These are phyloP conservation scores for Lordiphosa andalusiaca DNA, from an alignment of 2,888 invertebrate species.

Conservation along the genomic window DNA sequence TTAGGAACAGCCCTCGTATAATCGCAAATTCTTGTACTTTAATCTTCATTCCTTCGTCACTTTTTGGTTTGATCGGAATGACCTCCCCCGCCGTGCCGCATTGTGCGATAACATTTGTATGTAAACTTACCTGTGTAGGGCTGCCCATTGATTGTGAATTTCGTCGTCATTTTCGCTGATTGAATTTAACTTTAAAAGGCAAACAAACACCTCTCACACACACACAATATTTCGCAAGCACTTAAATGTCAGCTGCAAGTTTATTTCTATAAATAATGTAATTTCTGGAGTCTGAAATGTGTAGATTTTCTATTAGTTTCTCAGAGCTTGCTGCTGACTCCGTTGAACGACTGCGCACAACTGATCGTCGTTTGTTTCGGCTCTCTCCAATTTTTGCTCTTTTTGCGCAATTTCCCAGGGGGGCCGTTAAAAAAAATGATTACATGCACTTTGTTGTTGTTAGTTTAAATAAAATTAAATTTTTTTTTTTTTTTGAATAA, in stretches of 20 bases:
- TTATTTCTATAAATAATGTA: conserved; percentile 26
- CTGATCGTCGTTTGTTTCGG: conserved; percentile 38
- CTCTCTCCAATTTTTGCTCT: conserved; percentile 7
- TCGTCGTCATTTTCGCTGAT: conserved; percentile 53
- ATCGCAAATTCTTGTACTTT: too few species aligned
- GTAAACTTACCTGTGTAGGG: conserved; percentile 59
- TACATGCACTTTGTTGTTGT: conserved; percentile 3
- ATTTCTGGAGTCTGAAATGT: conserved; percentile 5
- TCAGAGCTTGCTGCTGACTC: conserved; percentile 17
- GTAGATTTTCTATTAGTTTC: conserved; percentile 13
- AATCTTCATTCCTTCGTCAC: too few species aligned
- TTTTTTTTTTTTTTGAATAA: conserved; percentile 4
- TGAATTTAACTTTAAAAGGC: conserved; percentile 4
- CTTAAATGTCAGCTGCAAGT: conserved; percentile 25
- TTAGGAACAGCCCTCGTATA: too few species aligned
- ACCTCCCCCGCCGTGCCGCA: too few species aligned
- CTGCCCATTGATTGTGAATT: conserved; percentile 68
- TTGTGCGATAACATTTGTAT: background rate
- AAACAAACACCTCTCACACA: background rate
- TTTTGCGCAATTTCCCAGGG: conserved; percentile 34
- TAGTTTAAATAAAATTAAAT: background rate
- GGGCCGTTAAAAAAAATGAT: conserved; percentile 22
- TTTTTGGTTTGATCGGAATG: too few species aligned
- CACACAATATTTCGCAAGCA: conserved; percentile 4
- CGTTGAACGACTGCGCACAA: conserved; percentile 30